A percentile compares a stretch with the other conserved stretches of the same genome.
Evolutionary conservation across 2,888 invertebrate species (phyloP).

Genomic region (Euphydryas editha): DNA sequence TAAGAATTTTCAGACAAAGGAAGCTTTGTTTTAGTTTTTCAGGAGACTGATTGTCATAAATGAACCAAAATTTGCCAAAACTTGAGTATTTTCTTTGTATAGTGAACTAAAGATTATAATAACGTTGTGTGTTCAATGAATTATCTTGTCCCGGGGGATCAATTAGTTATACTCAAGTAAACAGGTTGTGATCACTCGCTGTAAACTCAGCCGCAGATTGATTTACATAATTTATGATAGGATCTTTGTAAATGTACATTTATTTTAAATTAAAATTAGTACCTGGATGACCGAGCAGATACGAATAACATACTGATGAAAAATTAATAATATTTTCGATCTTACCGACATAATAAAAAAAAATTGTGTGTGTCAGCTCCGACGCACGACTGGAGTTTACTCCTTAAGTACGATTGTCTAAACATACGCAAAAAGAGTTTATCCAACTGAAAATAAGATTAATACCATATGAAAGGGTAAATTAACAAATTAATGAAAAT

Average conservation of each 20-base stretch:
- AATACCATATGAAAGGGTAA: too few relatives aligned
- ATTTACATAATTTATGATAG: background rate
- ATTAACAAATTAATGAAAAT: too few relatives aligned
- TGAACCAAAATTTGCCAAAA: background rate
- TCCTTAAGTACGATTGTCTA: too few relatives aligned
- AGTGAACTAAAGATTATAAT: background rate
- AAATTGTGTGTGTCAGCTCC: too few relatives aligned
- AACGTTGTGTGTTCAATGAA: slow-evolving; percentile 5
- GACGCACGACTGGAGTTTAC: too few relatives aligned
- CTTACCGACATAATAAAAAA: too few relatives aligned
- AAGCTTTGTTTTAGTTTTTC: too few relatives aligned
- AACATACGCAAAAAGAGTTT: too few relatives aligned
- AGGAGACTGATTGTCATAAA: background rate
- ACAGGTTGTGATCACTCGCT: slow-evolving; percentile 1
- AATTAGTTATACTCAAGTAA: slow-evolving; percentile 7
- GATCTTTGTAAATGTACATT: background rate
- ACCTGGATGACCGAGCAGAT: too few relatives aligned
- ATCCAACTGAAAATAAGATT: too few relatives aligned
- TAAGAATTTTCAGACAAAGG: background rate
- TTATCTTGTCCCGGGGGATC: slow-evolving; percentile 9
- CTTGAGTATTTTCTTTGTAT: background rate
- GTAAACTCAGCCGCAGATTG: background rate
- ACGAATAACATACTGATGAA: too few relatives aligned
- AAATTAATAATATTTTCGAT: too few relatives aligned
- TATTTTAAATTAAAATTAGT: background rate